Evolutionary conservation across 2,797 vertebrate species (phyloP).

Genomic region (Oreortyx pictus): DNA sequence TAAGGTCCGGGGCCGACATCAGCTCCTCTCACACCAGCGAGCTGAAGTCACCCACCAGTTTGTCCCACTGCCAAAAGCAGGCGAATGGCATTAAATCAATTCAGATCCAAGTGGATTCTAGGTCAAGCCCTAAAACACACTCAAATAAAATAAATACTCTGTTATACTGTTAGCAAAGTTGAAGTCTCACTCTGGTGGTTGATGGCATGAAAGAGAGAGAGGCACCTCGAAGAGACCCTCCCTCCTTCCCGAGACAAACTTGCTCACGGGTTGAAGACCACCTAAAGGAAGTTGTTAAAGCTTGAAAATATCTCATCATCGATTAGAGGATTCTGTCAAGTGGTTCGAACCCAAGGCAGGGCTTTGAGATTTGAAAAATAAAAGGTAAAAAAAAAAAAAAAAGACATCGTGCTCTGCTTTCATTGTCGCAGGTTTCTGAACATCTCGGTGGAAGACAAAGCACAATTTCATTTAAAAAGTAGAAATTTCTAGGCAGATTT

Average conservation of each 20-base stretch:
- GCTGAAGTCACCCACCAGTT: constrained; percentile 34
- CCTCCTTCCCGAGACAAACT: constrained; percentile 28
- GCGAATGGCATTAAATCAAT: constrained; percentile 51
- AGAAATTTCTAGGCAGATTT: not conserved
- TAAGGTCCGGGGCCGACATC: not conserved
- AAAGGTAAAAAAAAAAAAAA: not conserved
- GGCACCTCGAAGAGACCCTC: not conserved
- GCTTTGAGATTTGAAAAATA: constrained; percentile 18
- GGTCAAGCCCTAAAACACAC: constrained; percentile 45
- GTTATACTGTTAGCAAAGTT: constrained; percentile 41
- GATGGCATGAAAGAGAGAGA: constrained; percentile 41
- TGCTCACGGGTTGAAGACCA: constrained; percentile 21
- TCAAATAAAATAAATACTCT: constrained; percentile 38
- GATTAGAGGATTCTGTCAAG: constrained; percentile 36
- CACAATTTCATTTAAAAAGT: not conserved
- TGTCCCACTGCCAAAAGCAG: not conserved
- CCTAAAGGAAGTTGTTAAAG: constrained; percentile 49
- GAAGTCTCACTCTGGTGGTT: constrained; percentile 44
- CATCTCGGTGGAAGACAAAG: constrained; percentile 12
- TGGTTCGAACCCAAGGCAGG: constrained; percentile 36
- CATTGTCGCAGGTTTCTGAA: not conserved
- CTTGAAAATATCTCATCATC: constrained; percentile 19
- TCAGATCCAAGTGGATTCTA: constrained; percentile 43
- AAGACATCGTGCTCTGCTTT: constrained; percentile 12
- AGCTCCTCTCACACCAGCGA: not conserved